Percentiles rank a stretch among this genome's conserved stretches.
Conservation (phyloP, 2,113 vertebrate genomes). For the Silurus meridionalis region DNA sequence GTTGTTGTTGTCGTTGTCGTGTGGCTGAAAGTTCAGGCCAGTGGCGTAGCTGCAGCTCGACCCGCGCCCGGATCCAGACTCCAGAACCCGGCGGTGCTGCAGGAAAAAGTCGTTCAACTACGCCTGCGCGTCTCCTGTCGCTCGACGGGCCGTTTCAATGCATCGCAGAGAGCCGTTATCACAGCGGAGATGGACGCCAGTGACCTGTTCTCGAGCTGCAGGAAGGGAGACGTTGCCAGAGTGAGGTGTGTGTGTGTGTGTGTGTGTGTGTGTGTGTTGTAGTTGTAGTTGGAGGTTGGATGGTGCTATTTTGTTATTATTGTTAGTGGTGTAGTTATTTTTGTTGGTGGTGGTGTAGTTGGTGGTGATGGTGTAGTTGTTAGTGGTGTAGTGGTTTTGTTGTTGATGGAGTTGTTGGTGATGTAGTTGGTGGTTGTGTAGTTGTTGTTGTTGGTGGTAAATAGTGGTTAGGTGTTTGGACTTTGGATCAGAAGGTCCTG, state of each 20-base stretch:
- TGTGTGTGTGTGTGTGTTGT: not conserved
- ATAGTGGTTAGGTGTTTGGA: too few species aligned
- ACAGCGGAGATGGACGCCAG: slow-evolving; percentile 83
- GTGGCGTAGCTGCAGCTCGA: not conserved
- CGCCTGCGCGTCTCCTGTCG: slow-evolving; percentile 59
- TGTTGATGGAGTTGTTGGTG: not conserved
- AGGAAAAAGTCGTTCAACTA: not conserved
- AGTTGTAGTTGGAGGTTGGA: not conserved
- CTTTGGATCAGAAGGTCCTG: too few species aligned
- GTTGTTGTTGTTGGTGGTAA: not conserved
- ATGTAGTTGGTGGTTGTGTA: not conserved
- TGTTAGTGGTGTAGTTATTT: not conserved
- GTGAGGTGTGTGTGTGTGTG: slow-evolving; percentile 80
- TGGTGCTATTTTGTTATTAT: not conserved
- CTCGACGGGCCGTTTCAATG: slow-evolving; percentile 74
- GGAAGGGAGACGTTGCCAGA: slow-evolving; percentile 88
- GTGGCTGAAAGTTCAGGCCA: slow-evolving; percentile 9
- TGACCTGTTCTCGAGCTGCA: slow-evolving; percentile 94
- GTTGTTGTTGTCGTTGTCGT: slow-evolving; percentile 53
- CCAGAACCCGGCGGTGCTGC: too few species aligned
- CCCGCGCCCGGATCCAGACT: not conserved
- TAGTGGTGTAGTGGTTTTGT: not conserved
- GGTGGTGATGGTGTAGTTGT: not conserved
- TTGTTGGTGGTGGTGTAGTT: not conserved
- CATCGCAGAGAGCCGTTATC: slow-evolving; percentile 68